These are phyloP conservation scores for Sarcophilus harrisii DNA, from an alignment of 2,797 vertebrate genomes.

Conservation along the genomic window DNA sequence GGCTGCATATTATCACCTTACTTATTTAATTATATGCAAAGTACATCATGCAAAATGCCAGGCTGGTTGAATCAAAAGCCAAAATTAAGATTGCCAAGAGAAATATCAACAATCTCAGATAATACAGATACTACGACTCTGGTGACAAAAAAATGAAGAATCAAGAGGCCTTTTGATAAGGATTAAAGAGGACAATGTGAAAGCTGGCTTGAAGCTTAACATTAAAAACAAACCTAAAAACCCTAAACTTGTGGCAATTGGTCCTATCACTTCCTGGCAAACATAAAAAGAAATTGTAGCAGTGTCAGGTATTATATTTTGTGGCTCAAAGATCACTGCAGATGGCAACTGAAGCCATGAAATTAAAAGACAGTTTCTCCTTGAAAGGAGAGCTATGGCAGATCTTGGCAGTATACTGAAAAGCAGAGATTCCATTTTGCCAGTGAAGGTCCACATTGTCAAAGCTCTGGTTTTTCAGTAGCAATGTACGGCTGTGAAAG, in stretches of 20 bases:
- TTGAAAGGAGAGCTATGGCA: not conserved
- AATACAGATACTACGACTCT: not conserved
- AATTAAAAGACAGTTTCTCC: not conserved
- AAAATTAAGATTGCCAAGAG: not conserved
- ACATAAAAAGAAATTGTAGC: not conserved
- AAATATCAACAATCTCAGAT: not conserved
- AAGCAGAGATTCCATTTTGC: not conserved
- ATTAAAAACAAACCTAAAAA: not conserved
- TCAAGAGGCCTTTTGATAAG: not conserved
- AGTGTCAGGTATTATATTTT: not conserved
- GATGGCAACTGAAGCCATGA: not conserved
- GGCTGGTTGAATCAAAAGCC: not conserved
- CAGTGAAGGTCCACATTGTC: not conserved
- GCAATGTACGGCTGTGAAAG: not conserved
- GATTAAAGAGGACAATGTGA: not conserved
- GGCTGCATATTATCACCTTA: not conserved
- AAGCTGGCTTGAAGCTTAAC: not conserved
- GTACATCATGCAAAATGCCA: not conserved
- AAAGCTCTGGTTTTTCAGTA: not conserved
- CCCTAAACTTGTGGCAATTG: not conserved
- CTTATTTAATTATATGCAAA: not conserved
- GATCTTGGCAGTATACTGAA: not conserved
- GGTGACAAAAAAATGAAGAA: not conserved
- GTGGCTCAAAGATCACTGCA: not conserved
- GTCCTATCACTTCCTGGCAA: not conserved